Evolutionary conservation across 2,113 vertebrate species (phyloP).

Genomic region (Ancistrus triradiatus): DNA sequence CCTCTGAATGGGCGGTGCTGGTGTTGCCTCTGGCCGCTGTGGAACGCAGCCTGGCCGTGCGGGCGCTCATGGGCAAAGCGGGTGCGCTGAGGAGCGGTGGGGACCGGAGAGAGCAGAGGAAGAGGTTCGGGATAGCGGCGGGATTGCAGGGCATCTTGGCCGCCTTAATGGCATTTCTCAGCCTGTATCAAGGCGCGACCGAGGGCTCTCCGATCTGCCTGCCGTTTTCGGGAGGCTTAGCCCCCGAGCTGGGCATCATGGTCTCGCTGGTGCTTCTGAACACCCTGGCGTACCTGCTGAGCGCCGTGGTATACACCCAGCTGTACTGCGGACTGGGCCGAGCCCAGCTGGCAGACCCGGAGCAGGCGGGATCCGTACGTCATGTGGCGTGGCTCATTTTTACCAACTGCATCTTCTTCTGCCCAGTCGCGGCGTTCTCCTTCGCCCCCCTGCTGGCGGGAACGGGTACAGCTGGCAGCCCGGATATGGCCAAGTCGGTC

Average conservation of each 20-base stretch:
- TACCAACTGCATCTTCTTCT: constrained; percentile 98
- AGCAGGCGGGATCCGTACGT: constrained; percentile 82
- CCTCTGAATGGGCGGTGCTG: constrained; percentile 87
- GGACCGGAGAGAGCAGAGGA: constrained; percentile 59
- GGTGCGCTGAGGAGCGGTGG: constrained; percentile 53
- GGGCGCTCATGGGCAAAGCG: constrained; percentile 76
- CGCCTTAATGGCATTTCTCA: constrained; percentile 75
- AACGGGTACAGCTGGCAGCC: constrained; percentile 76
- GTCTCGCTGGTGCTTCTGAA: constrained; percentile 90
- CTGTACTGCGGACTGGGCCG: constrained; percentile 93
- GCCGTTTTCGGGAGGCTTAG: constrained; percentile 86
- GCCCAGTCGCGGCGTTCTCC: constrained; percentile 93
- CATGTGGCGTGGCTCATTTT: constrained; percentile 98
- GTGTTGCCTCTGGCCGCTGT: constrained; percentile 83
- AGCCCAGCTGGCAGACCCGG: constrained; percentile 82
- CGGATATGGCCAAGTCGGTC: constrained; percentile 93
- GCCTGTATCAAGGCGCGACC: constrained; percentile 73
- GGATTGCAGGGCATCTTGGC: constrained; percentile 75
- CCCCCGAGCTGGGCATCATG: constrained; percentile 80
- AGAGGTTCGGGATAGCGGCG: constrained; percentile 72
- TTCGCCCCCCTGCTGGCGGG: constrained; percentile 86
- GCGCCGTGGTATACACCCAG: constrained; percentile 89
- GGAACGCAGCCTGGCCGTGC: constrained; percentile 83
- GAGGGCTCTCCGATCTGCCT: constrained; percentile 87
- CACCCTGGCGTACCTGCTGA: constrained; percentile 86